Percentiles rank a stretch among this genome's conserved stretches.
These are phyloP conservation scores for Contarinia nasturtii DNA, from an alignment of 1,140 invertebrate genomes.

Conservation along the genomic window DNA sequence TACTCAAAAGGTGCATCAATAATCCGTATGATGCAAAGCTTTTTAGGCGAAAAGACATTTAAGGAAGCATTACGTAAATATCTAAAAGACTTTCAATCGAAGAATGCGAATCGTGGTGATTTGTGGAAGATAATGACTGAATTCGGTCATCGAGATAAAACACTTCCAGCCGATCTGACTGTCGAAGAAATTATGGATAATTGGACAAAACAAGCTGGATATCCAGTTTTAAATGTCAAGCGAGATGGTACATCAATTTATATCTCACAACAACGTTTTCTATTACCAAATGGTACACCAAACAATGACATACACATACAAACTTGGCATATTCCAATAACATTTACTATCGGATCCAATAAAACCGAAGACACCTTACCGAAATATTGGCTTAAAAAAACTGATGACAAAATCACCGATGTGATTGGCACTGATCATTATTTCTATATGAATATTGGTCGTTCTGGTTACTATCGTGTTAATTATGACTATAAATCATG, in stretches of 20 bases:
- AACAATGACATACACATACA: constrained; percentile 11
- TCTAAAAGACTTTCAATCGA: constrained; percentile 35
- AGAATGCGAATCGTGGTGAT: constrained; percentile 43
- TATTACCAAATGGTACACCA: constrained; percentile 10
- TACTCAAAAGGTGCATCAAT: constrained; percentile 71
- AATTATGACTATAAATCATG: constrained; percentile 55
- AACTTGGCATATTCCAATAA: constrained; percentile 36
- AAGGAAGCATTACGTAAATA: constrained; percentile 40
- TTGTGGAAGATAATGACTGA: constrained; percentile 44
- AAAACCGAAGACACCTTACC: constrained; percentile 13
- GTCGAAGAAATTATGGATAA: constrained; percentile 57
- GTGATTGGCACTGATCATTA: constrained; percentile 11
- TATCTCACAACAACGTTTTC: constrained; percentile 7
- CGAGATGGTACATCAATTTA: neutral
- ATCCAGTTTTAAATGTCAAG: constrained; percentile 49
- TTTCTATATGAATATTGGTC: constrained; percentile 19
- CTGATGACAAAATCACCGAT: constrained; percentile 12
- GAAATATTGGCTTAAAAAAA: constrained; percentile 16
- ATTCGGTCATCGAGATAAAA: constrained; percentile 25
- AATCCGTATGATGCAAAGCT: constrained; percentile 62
- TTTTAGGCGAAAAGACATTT: constrained; percentile 49
- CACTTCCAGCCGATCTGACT: constrained; percentile 25
- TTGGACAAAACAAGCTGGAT: constrained; percentile 68
- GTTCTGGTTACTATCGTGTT: constrained; percentile 45
- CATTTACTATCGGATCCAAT: constrained; percentile 25